phyloP scores from a whole-genome alignment of 2,888 invertebrate species.

The Eumacrocentrus americanus region DNA sequence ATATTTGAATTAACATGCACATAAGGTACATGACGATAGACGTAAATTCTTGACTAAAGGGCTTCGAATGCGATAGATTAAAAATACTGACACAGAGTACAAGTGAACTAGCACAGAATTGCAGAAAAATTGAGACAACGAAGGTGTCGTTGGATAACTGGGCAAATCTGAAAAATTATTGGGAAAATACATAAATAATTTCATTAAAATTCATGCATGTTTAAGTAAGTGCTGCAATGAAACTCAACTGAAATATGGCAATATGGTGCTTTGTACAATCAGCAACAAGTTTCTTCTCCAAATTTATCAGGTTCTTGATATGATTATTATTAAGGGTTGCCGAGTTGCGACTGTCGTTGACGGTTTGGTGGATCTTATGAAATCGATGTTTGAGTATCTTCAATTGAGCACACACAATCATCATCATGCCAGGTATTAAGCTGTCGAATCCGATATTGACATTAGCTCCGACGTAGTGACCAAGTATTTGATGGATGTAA shows the following conservation, averaged over 20 bases:
- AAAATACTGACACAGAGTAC: constrained; percentile 12
- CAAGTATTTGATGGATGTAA: constrained; percentile 28
- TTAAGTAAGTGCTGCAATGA: background rate
- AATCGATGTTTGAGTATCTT: constrained; percentile 29
- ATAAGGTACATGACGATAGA: background rate
- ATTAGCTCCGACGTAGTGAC: constrained; percentile 5
- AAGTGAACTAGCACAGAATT: background rate
- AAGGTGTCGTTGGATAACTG: constrained; percentile 1
- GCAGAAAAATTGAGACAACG: background rate
- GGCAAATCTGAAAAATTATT: background rate
- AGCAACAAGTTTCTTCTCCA: background rate
- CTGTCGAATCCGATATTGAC: constrained; percentile 38
- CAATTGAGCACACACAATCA: constrained; percentile 39
- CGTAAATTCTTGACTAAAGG: background rate
- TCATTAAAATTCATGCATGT: too few relatives aligned
- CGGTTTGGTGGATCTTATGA: background rate
- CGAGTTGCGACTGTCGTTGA: too few relatives aligned
- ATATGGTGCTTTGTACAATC: constrained; percentile 19
- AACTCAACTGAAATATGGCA: constrained; percentile 21
- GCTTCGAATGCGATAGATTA: background rate
- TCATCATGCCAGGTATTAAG: constrained; percentile 35
- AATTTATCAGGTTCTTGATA: background rate
- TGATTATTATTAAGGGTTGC: background rate
- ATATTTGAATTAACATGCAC: background rate
- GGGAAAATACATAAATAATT: background rate